These are phyloP conservation scores for Turnix velox DNA, from an alignment of 2,113 vertebrate genomes.

Conservation along the genomic window DNA sequence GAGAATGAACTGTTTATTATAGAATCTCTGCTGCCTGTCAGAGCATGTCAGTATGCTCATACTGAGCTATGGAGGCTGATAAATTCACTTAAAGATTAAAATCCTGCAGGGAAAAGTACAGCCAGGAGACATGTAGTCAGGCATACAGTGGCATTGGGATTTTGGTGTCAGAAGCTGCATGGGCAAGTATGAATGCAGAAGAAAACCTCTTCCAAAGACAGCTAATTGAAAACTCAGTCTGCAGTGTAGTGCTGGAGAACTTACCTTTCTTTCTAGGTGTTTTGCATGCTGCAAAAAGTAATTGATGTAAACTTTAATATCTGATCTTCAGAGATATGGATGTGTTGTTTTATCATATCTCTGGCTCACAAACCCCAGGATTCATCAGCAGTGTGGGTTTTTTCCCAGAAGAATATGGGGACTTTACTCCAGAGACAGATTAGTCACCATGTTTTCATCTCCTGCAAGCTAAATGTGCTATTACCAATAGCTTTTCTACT, in stretches of 20 bases:
- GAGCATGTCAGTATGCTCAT: not conserved
- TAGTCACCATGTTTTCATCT: not conserved
- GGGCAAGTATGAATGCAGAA: not conserved
- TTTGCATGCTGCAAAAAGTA: not conserved
- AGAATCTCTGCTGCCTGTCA: not conserved
- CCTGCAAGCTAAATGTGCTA: not conserved
- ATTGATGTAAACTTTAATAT: not conserved
- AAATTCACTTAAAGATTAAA: not conserved
- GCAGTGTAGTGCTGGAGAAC: not conserved
- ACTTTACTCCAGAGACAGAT: not conserved
- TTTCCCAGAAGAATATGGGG: not conserved
- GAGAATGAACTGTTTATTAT: not conserved
- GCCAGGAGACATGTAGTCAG: not conserved
- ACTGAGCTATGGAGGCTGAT: not conserved
- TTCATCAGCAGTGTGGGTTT: not conserved
- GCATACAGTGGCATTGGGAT: not conserved
- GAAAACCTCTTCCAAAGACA: not conserved
- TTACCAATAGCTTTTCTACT: not conserved
- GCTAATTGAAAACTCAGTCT: not conserved
- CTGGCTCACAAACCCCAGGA: not conserved
- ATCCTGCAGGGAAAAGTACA: not conserved
- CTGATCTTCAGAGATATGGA: not conserved
- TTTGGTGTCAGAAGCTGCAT: not conserved
- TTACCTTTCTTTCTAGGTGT: not conserved
- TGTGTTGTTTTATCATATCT: not conserved